phyloP scores from a whole-genome alignment of 2,113 vertebrate species.

The Lycocorax pyrrhopterus region DNA sequence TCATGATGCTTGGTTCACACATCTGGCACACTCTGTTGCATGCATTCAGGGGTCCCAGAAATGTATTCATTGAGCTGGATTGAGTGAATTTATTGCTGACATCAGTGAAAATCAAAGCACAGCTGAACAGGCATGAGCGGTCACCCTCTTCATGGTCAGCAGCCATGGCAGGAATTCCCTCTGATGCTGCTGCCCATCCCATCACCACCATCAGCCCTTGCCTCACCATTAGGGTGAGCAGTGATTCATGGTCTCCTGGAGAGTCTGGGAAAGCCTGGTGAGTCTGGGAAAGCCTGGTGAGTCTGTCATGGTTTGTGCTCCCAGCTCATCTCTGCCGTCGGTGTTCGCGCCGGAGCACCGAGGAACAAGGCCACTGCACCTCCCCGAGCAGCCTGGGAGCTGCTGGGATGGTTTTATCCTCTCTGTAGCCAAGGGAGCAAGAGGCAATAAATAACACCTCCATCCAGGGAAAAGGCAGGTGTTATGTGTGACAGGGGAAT shows the following conservation, averaged over 20 bases:
- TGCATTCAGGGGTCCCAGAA: neutral
- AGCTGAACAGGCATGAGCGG: neutral
- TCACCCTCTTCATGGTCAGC: neutral
- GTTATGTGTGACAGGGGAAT: neutral
- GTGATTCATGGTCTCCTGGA: neutral
- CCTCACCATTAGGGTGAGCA: neutral
- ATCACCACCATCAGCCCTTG: neutral
- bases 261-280: neutral
- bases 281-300: neutral
- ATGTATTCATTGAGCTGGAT: neutral
- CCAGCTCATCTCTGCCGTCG: neutral
- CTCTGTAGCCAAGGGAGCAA: neutral
- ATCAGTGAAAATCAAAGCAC: neutral
- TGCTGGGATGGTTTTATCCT: neutral
- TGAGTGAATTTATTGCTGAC: neutral
- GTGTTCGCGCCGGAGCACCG: fast-evolving
- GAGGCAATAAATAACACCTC: conserved; percentile 30
- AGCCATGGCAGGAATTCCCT: neutral
- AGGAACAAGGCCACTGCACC: neutral
- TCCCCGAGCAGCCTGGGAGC: neutral
- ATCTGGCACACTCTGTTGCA: neutral
- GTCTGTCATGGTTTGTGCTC: neutral
- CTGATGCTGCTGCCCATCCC: neutral
- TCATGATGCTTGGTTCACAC: no score
- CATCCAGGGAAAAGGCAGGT: neutral